A percentile compares a stretch with the other conserved stretches of the same genome.
Evolutionary conservation across 2,888 invertebrate genomes (phyloP).

Genomic region (Leucophenga montana): DNA sequence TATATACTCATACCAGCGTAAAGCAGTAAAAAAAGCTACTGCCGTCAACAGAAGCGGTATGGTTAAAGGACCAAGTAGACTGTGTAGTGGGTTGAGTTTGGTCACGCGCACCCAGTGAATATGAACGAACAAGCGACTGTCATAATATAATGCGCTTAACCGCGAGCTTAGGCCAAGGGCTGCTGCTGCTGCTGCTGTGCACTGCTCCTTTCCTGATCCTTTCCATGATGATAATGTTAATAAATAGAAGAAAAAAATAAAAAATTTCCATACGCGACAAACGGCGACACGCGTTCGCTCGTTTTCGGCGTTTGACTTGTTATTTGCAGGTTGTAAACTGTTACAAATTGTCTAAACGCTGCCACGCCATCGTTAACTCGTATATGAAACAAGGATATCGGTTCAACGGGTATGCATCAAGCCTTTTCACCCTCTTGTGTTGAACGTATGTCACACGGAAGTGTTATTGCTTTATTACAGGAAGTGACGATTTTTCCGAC

Average conservation of each 20-base stretch:
- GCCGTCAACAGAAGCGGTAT: neutral
- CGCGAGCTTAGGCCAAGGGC: conserved; percentile 41
- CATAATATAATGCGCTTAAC: conserved; percentile 65
- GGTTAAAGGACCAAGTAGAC: neutral
- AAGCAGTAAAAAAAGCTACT: neutral
- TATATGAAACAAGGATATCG: neutral
- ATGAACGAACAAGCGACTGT: conserved; percentile 34
- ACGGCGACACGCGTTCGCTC: conserved; percentile 55
- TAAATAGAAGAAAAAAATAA: conserved; percentile 37
- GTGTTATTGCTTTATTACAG: conserved; percentile 62
- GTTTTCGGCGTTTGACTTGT: conserved; percentile 58
- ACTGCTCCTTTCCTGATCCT: conserved; percentile 30
- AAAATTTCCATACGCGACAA: conserved; percentile 36
- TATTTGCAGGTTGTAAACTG: conserved; percentile 59
- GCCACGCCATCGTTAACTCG: neutral
- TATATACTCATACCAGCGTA: conserved; percentile 46
- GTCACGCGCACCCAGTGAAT: conserved; percentile 8
- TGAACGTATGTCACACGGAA: conserved; percentile 54
- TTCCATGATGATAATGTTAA: conserved; percentile 47
- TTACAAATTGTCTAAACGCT: conserved; percentile 12
- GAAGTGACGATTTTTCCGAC: conserved; percentile 45
- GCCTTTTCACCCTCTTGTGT: neutral
- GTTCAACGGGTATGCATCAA: neutral
- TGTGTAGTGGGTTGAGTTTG: conserved; percentile 14
- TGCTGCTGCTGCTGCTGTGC: conserved; percentile 20